Evolutionary conservation across 2,888 invertebrate species (phyloP), one percentile per base, ranked within the genome.

Genomic region (Scrobipalpa atriplicella): DNA sequence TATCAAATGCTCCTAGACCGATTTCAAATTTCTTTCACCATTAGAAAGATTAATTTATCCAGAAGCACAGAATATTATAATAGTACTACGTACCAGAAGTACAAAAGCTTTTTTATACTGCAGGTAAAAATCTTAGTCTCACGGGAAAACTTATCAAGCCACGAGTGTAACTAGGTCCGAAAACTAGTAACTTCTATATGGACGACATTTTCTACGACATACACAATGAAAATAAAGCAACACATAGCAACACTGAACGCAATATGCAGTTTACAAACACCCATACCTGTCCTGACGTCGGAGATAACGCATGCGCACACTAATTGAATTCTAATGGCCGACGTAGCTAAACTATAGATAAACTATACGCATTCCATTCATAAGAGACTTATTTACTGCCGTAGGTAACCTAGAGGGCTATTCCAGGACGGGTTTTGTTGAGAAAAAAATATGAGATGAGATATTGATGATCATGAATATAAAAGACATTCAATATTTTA

Each of bases 361-460:
- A 81, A 79, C 79, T 75, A 74, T 80, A 82, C 71, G 75, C 79
- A 80, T 80, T 79, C 79, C 77, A 78, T 79, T 78, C 80, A 79
- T 78, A 79, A 75, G 78, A 72, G 74, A 72, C 71, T 80, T 75
- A 80, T 79, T 78, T 78, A 80, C 70, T 71, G 70, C 71, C 68
- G 68, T 36, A 58, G 52, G 19, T 36, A 58, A 36, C 58, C 58
- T 58, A 16, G 1, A 38, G 58, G 0, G 58, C 21, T 18, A 11
- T 6, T 10, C 54, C 13, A 56, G 19, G 19, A 11, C 21, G 10
- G 29, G 19, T 54, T 19, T 21, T 54, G 54, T 54, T 19, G 10
- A 21, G 29, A 21, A 13, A n/a, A 47, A 47, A 47, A 47, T 16
- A 16, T 47, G 6, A 16, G n/a, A 1, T 47, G 16, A 16, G 16